Percentiles rank a stretch among this genome's conserved stretches.
phyloP scores from a whole-genome alignment of 2,797 vertebrate genomes.

The Acestrorhynchus altus region DNA sequence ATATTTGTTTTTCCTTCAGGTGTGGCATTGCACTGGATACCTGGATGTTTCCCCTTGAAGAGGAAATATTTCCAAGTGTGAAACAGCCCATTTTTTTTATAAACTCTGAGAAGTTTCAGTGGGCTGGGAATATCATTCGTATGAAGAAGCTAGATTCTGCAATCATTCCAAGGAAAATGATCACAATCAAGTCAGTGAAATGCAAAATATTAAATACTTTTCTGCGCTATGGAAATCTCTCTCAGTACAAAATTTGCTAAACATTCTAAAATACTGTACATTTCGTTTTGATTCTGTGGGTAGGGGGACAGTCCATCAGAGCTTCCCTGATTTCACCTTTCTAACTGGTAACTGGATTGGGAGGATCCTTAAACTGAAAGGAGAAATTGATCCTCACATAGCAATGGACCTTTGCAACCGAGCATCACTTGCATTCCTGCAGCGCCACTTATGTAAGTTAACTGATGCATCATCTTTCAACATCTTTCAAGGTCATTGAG shows the following conservation, averaged over 20 bases:
- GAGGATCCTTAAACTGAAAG: conserved; percentile 86
- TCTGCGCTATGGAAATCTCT: not conserved
- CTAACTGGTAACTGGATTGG: conserved; percentile 84
- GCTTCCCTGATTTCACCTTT: conserved; percentile 96
- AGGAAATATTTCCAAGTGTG: conserved; percentile 81
- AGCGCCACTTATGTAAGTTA: conserved; percentile 90
- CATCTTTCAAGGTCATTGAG: no score
- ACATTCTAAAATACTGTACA: not conserved
- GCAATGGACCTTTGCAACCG: conserved; percentile 89
- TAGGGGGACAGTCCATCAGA: conserved; percentile 95
- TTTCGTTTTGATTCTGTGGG: not conserved
- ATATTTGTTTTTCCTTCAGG: conserved; percentile 68
- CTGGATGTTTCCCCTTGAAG: conserved; percentile 91
- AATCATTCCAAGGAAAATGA: conserved; percentile 89
- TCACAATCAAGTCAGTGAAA: conserved; percentile 88
- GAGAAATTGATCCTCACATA: conserved; percentile 87
- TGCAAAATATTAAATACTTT: not conserved
- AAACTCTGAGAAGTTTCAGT: conserved; percentile 94
- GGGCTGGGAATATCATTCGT: conserved; percentile 83
- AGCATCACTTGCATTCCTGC: conserved; percentile 92
- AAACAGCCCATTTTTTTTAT: conserved; percentile 94
- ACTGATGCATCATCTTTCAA: no score
- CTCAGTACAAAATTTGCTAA: not conserved
- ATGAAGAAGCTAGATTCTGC: conserved; percentile 84
- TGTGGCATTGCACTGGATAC: conserved; percentile 91